A percentile compares a stretch with the other conserved stretches of the same genome.
Evolutionary conservation across 2,797 vertebrate genomes (phyloP).

Genomic region (Gymnoscopelus braueri): DNA sequence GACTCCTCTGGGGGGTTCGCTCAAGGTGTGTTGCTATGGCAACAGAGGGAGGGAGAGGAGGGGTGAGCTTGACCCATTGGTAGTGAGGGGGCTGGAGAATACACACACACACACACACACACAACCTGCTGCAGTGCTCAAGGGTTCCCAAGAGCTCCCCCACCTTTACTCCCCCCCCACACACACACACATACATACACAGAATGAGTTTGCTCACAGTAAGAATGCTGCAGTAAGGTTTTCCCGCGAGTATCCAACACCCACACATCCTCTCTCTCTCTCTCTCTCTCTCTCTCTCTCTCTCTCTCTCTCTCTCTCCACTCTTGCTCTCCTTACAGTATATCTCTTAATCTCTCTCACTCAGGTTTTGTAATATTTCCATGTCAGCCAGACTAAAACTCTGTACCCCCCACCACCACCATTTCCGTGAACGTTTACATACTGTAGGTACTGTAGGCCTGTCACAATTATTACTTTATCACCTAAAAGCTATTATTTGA

Average conservation of each 20-base stretch:
- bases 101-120: slow-evolving; percentile 51
- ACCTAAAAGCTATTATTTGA: too few relatives aligned
- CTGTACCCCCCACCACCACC: too few relatives aligned
- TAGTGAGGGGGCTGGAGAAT: slow-evolving; percentile 81
- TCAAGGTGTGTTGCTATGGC: slow-evolving; percentile 97
- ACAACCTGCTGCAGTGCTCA: slow-evolving; percentile 81
- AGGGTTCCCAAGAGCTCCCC: slow-evolving; percentile 83
- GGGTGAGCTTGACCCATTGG: slow-evolving; percentile 94
- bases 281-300: slow-evolving; percentile 58
- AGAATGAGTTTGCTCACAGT: slow-evolving; percentile 55
- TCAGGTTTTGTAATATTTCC: slow-evolving; percentile 72
- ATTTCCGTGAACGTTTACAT: not conserved
- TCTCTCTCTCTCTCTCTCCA: slow-evolving; percentile 41
- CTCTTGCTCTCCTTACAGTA: too few relatives aligned
- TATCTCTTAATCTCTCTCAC: slow-evolving; percentile 3
- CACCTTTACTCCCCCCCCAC: slow-evolving; percentile 75
- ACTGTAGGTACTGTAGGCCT: too few relatives aligned
- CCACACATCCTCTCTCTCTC: slow-evolving; percentile 68
- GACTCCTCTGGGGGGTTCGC: slow-evolving; percentile 88
- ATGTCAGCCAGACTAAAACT: slow-evolving; percentile 12
- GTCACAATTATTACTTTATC: too few relatives aligned
- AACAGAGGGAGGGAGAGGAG: slow-evolving; percentile 88
- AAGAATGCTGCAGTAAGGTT: slow-evolving; percentile 79
- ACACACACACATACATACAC: slow-evolving; percentile 46
- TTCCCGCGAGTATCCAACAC: slow-evolving; percentile 77